phyloP scores from a whole-genome alignment of 2,797 vertebrate genomes.

The Spinus olivaceus region DNA sequence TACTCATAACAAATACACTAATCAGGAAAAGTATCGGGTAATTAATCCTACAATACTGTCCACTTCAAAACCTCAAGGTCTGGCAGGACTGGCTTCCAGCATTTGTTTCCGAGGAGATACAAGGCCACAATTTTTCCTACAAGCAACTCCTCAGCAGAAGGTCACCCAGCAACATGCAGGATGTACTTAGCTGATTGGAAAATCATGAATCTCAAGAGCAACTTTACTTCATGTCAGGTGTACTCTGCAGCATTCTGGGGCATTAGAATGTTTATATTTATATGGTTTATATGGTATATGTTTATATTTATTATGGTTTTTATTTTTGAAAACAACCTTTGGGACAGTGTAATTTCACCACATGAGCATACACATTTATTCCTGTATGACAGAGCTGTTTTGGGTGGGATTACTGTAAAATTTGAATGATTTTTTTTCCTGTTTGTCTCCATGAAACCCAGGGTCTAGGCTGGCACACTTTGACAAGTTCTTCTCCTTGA shows the following conservation, averaged over 20 bases:
- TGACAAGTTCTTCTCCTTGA: neutral
- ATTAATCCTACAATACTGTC: constrained; percentile 42
- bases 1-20: constrained; percentile 25
- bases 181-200: constrained; percentile 60
- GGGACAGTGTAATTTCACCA: neutral
- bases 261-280: neutral
- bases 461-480: neutral
- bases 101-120: constrained; percentile 43
- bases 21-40: constrained; percentile 52
- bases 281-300: rapidly evolving
- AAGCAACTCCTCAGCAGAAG: constrained; percentile 15
- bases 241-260: neutral
- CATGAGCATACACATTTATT: neutral
- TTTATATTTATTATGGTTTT: neutral
- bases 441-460: neutral
- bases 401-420: neutral
- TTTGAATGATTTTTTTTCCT: neutral
- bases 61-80: constrained; percentile 37
- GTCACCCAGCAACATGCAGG: constrained; percentile 18
- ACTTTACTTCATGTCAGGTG: neutral
- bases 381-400: neutral
- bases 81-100: constrained; percentile 45
- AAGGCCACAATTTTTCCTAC: constrained; percentile 39
- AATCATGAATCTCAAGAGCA: constrained; percentile 2
- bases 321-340: rapidly evolving